Evolutionary conservation across 2,888 invertebrate species (phyloP), one percentile per base, ranked within the genome.

Genomic region (Phaonia tiefii): DNA sequence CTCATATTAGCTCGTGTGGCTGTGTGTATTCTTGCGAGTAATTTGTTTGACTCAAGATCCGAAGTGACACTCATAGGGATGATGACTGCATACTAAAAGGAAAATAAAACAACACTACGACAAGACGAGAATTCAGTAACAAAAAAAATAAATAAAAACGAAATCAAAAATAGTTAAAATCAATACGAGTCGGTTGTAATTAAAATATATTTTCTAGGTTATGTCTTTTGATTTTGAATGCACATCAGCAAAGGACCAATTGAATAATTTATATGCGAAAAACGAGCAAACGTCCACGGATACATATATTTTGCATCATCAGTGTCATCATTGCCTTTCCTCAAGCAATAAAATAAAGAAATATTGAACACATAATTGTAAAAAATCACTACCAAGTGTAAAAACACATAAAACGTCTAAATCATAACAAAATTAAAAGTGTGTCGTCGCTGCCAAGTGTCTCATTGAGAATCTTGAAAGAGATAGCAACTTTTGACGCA

Each of bases 41-140:
- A 11, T 31, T 5, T 31, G 31, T 22, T 69, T 11, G 7, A 31
- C 74, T 70, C 73, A 73, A 51, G 76, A 63, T 76, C 73, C 56
- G 69, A 46, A 58, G 66, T 71, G 60, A 72, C 58, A 69, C 69
- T 25, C 49, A 49, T 49, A 20, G 22, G 25, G 25, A 22, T 44
- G 22, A 17, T 63, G 17, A 73, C 73, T n/a, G 31, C 31, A 31
- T 31, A 31, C 31, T 5, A 31, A 31, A 31, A 31, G 8, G 8
- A n/a, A n/a, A n/a, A n/a, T n/a, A n/a, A n/a, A n/a, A n/a, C n/a
- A n/a, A n/a, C n/a, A n/a, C n/a, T n/a, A n/a, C n/a, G 20, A n/a
- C 42, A 44, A 44, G 25, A 49, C 74, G 51, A 26, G n/a, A 10
- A 42, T 74, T 58, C 56, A 65, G 65, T 65, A 66, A 44, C 22